These are phyloP conservation scores for Homarus gammarus DNA, from an alignment of 2,888 invertebrate genomes.

Conservation along the genomic window DNA sequence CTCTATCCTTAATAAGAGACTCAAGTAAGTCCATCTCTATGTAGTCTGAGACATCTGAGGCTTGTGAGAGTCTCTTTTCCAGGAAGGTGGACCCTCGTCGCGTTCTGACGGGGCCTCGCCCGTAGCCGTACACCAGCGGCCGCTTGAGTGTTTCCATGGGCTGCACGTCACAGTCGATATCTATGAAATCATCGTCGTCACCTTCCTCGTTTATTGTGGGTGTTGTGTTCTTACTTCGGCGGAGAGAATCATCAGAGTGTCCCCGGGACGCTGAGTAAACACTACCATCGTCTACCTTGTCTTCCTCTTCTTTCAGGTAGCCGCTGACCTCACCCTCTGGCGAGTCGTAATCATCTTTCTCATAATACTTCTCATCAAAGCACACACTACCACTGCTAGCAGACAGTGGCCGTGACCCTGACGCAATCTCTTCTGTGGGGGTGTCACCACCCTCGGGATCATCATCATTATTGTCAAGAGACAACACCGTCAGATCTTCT, in stretches of 20 bases:
- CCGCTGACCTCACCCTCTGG: background rate
- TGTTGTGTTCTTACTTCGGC: background rate
- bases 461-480: background rate
- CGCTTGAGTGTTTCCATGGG: slow-evolving; percentile 65
- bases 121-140: slow-evolving; percentile 71
- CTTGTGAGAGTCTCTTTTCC: slow-evolving; percentile 48
- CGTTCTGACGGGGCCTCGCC: slow-evolving; percentile 35
- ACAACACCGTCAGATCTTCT: background rate
- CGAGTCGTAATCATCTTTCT: slow-evolving; percentile 55
- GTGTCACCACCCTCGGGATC: no score
- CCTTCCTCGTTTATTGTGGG: background rate
- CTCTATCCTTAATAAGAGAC: slow-evolving; percentile 13
- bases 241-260: background rate
- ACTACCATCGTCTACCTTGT: background rate
- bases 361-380: slow-evolving; percentile 61
- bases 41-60: slow-evolving; percentile 52
- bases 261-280: background rate
- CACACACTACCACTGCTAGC: slow-evolving; percentile 25
- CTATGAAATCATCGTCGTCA: slow-evolving; percentile 64
- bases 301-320: background rate
- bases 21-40: slow-evolving; percentile 52
- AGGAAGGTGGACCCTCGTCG: background rate
- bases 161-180: slow-evolving; percentile 65
- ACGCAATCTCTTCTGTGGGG: background rate
- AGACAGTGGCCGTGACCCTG: slow-evolving; percentile 1